A percentile compares a stretch with the other conserved stretches of the same genome.
phyloP scores from a whole-genome alignment of 2,113 vertebrate genomes.

The Mesitornis unicolor region DNA sequence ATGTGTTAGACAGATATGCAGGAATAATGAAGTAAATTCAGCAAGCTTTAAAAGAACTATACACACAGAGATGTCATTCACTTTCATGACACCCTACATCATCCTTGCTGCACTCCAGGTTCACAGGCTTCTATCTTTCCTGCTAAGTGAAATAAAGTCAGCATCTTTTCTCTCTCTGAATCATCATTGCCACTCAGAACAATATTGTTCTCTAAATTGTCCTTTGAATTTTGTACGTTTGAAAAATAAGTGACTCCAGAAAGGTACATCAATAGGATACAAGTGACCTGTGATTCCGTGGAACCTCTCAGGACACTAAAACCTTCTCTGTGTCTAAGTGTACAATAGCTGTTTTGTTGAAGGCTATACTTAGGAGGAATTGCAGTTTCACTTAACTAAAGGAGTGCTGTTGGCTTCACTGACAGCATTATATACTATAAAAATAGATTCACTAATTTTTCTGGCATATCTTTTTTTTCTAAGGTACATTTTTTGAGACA shows the following conservation, averaged over 20 bases:
- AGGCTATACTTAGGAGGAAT: not conserved
- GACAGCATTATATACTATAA: not conserved
- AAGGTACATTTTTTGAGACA: not conserved
- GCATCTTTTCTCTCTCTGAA: not conserved
- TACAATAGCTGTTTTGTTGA: not conserved
- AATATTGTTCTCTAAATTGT: not conserved
- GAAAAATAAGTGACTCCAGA: not conserved
- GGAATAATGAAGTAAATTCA: not conserved
- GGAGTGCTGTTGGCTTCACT: not conserved
- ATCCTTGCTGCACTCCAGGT: not conserved
- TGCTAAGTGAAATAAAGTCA: not conserved
- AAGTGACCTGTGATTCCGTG: not conserved
- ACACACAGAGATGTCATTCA: not conserved
- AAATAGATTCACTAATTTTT: not conserved
- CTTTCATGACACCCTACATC: not conserved
- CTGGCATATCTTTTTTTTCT: not conserved
- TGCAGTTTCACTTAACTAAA: not conserved
- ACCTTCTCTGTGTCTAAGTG: not conserved
- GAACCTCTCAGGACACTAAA: not conserved
- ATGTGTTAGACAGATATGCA: not conserved
- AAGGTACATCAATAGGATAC: not conserved
- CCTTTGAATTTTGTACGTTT: not conserved
- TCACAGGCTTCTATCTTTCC: not conserved
- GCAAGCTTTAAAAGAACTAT: not conserved
- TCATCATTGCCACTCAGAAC: not conserved